Evolutionary conservation across 1,140 invertebrate genomes (phyloP).

Genomic region (Pseudomyrmex sp.): DNA sequence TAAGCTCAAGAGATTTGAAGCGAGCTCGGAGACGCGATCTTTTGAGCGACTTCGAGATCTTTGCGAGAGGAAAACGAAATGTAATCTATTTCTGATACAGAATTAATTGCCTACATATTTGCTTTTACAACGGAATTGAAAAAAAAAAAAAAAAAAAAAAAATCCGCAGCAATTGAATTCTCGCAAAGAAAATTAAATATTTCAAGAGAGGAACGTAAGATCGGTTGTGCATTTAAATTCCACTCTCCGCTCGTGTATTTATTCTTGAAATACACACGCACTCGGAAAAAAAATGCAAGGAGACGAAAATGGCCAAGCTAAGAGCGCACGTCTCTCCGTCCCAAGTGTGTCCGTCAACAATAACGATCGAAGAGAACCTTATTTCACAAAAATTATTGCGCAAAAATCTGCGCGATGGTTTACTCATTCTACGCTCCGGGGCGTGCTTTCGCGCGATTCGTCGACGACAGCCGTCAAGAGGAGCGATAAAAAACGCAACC

Average conservation of each 20-base stretch:
- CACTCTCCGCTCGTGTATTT: background rate
- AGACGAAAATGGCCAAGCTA: background rate
- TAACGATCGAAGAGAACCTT: conserved; percentile 9
- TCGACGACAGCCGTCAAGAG: conserved; percentile 50
- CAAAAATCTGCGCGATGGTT: background rate
- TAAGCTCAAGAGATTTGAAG: conserved; percentile 34
- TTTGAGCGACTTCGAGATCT: background rate
- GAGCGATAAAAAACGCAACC: conserved; percentile 46
- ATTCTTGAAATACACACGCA: background rate
- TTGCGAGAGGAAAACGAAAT: background rate
- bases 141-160: background rate
- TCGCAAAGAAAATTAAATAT: background rate
- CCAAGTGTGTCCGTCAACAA: background rate
- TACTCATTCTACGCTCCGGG: conserved; percentile 12
- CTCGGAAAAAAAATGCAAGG: background rate
- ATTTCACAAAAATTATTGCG: background rate
- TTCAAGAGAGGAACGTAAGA: background rate
- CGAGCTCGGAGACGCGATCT: conserved; percentile 35
- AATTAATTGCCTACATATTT: too few relatives aligned
- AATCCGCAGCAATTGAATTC: background rate
- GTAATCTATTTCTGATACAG: background rate
- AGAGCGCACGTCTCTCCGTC: background rate
- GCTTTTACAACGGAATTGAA: background rate
- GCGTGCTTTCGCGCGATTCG: conserved; percentile 23
- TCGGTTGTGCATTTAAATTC: background rate